Evolutionary conservation across 2,888 invertebrate species (phyloP).

Genomic region (Agonopterix arenella): DNA sequence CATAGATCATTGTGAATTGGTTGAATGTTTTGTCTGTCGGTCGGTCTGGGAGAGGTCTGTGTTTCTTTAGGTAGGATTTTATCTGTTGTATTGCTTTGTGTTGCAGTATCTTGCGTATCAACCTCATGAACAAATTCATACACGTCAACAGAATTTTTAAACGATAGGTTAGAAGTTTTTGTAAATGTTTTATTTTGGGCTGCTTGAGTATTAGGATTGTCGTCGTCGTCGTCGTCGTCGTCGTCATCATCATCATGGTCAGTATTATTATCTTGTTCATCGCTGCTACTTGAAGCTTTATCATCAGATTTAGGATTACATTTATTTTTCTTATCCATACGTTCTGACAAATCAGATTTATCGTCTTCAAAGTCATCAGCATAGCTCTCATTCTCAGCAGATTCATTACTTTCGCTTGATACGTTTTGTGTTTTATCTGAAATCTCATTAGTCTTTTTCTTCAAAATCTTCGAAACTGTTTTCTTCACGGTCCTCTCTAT

Average conservation of each 20-base stretch:
- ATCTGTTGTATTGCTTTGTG: slow-evolving; percentile 48
- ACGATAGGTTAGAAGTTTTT: slow-evolving; percentile 48
- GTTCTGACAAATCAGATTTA: slow-evolving; percentile 37
- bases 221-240: not conserved
- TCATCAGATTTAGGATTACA: not conserved
- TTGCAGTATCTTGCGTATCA: slow-evolving; percentile 59
- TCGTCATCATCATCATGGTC: slow-evolving; percentile 7
- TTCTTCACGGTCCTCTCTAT: slow-evolving; percentile 53
- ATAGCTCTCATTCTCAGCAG: slow-evolving; percentile 45
- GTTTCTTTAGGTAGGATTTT: slow-evolving; percentile 62
- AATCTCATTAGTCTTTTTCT: slow-evolving; percentile 16
- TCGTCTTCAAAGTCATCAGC: slow-evolving; percentile 68
- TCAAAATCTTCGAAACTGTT: slow-evolving; percentile 37
- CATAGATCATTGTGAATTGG: slow-evolving; percentile 61
- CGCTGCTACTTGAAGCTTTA: slow-evolving; percentile 5
- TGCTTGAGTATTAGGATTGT: slow-evolving; percentile 13
- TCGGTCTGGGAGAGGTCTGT: slow-evolving; percentile 54
- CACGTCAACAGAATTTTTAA: slow-evolving; percentile 59
- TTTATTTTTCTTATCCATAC: slow-evolving; percentile 9
- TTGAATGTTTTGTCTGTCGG: slow-evolving; percentile 35
- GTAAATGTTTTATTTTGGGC: slow-evolving; percentile 34
- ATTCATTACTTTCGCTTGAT: slow-evolving; percentile 21
- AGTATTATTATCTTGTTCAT: slow-evolving; percentile 12
- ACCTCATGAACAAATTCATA: slow-evolving; percentile 62
- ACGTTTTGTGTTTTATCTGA: slow-evolving; percentile 14